Conservation (phyloP, 2,113 vertebrate species). For the Dicaeum eximium region DNA sequence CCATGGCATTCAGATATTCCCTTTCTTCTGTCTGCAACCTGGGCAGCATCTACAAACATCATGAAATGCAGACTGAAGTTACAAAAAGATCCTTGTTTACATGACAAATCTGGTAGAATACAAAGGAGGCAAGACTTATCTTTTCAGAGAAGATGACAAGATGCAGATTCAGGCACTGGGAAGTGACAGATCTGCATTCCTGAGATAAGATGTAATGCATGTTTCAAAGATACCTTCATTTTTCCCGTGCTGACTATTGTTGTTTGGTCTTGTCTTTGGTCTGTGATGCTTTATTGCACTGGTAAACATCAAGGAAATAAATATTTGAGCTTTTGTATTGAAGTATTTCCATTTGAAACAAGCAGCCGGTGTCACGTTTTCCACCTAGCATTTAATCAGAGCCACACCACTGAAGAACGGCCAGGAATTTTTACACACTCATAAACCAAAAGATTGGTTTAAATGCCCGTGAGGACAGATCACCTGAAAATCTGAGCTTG, state of each 20-base stretch:
- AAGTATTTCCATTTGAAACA: slow-evolving; percentile 29
- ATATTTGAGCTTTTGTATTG: slow-evolving; percentile 40
- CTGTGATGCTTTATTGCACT: slow-evolving; percentile 59
- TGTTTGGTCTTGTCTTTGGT: slow-evolving; percentile 58
- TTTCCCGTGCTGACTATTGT: slow-evolving; percentile 3
- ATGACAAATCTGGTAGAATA: slow-evolving; percentile 35
- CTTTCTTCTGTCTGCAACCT: background rate
- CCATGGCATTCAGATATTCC: background rate
- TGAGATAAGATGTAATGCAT: slow-evolving; percentile 45
- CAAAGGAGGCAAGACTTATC: slow-evolving; percentile 7
- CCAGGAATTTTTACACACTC: background rate
- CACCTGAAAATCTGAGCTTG: background rate
- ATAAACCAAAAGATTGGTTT: background rate
- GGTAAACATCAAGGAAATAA: slow-evolving; percentile 58
- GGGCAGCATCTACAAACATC: background rate
- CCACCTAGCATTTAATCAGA: background rate
- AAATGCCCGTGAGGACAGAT: background rate
- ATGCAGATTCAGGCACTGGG: slow-evolving; percentile 47
- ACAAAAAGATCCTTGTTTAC: background rate
- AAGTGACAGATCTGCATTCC: slow-evolving; percentile 52
- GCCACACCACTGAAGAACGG: background rate
- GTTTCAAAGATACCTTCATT: slow-evolving; percentile 61
- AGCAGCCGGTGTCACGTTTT: slow-evolving; percentile 5
- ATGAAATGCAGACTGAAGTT: background rate
- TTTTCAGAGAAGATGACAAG: slow-evolving; percentile 25